Evolutionary conservation across 1,140 invertebrate genomes (phyloP).

Genomic region (Bombus fervidus): DNA sequence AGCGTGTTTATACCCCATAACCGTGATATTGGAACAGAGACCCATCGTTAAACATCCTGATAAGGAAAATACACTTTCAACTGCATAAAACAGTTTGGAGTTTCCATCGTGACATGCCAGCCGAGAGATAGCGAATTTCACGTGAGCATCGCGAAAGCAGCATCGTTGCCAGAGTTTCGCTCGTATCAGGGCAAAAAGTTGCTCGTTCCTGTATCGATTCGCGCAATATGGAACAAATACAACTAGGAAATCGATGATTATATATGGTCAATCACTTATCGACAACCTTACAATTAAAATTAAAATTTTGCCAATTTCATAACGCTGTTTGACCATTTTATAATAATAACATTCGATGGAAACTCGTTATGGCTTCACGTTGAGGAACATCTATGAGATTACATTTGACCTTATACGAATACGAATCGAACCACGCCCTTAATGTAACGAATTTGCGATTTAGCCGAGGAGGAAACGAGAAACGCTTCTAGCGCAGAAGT

Average conservation of each 20-base stretch:
- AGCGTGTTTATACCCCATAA: conserved; percentile 32
- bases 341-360: neutral
- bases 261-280: neutral
- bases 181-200: conserved; percentile 18
- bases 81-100: neutral
- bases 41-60: conserved; percentile 15
- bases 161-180: neutral
- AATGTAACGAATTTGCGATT: conserved; percentile 2
- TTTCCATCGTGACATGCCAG: conserved; percentile 11
- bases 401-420: neutral
- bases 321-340: neutral
- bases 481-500: neutral
- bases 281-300: neutral
- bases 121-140: neutral
- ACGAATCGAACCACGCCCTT: conserved; percentile 36
- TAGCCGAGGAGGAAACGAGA: conserved; percentile 19
- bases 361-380: neutral
- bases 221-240: neutral
- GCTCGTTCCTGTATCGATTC: neutral
- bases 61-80: conserved; percentile 26
- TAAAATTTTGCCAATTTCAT: neutral
- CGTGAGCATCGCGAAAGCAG: conserved; percentile 3
- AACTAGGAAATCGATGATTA: neutral
- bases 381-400: neutral
- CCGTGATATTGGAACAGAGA: neutral